A percentile compares a stretch with the other conserved stretches of the same genome.
Conservation (phyloP, 1,140 invertebrate genomes). For the Drosophila oshimai region DNA sequence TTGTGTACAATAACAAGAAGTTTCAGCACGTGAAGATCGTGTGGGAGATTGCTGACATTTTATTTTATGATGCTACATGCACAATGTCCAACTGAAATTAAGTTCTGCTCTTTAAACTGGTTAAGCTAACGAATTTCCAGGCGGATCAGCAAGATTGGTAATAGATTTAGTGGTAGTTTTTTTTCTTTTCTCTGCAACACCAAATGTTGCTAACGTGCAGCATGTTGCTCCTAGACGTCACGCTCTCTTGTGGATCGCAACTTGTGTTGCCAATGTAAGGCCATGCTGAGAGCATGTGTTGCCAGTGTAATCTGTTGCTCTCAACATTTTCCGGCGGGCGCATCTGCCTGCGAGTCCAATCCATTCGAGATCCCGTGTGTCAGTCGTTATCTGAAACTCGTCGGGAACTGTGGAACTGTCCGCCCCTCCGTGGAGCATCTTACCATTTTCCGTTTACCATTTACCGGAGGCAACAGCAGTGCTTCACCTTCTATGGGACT, state of each 20-base stretch:
- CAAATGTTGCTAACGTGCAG: constrained; percentile 1
- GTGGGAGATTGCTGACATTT: constrained; percentile 29
- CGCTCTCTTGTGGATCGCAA: constrained; percentile 47
- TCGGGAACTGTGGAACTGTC: constrained; percentile 45
- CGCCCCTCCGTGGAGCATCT: neutral
- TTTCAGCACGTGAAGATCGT: neutral
- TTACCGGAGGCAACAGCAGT: neutral
- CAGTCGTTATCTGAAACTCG: constrained; percentile 77
- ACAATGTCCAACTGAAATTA: constrained; percentile 25
- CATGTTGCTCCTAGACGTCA: neutral
- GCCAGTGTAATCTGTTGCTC: constrained; percentile 39
- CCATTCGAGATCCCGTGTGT: constrained; percentile 44
- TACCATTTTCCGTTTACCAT: neutral
- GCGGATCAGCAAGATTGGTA: neutral
- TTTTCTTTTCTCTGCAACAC: neutral
- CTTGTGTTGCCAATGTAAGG: constrained; percentile 55
- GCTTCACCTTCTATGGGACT: neutral
- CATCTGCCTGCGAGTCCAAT: constrained; percentile 50
- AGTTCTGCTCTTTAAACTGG: neutral
- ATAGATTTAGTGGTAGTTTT: neutral
- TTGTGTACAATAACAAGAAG: neutral
- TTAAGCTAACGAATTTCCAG: constrained; percentile 13
- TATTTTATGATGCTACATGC: constrained; percentile 29
- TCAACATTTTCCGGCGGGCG: constrained; percentile 39
- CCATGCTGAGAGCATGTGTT: too few relatives aligned